Evolutionary conservation across 2,888 invertebrate genomes (phyloP), one percentile per base, ranked within the genome.

Genomic region (Tyria jacobaeae): DNA sequence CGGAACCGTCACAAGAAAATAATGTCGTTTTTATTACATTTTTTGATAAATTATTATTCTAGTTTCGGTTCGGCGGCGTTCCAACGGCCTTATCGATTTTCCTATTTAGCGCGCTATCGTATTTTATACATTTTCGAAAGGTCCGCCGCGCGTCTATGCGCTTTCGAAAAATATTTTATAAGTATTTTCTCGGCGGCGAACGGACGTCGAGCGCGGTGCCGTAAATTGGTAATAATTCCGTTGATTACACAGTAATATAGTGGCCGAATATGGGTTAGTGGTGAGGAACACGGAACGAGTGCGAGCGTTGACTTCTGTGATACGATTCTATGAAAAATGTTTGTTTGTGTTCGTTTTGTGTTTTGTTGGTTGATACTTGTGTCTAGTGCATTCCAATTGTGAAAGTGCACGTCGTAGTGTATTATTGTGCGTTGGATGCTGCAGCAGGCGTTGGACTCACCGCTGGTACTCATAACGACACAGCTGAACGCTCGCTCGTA

Each of bases 21-120:
- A 90, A 94, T 94, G 93, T 90, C 90, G 91, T 92, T 93, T 93
- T 92, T 94, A 94, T 92, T 94, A 92, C 87, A 93, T 91, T 92
- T 94, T 94, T 94, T 92, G 93, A 92, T 93, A 92, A 93, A 93
- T 92, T 90, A 89, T 90, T 89, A 90, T 92, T 89, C 87, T 89
- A 91, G 89, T 91, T 92, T 89, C 84, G 86, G 87, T 87, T 86
- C 89, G 85, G 86, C 85, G 84, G 83, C 85, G 82, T 82, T 82
- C 82, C 84, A 85, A 86, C 90, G 89, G 89, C 87, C 89, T 89
- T 90, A 92, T 93, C 92, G 92, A 91, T 93, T 92, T 92, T 93
- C 89, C 88, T 91, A 91, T 92, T 92, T 90, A 89, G 87, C 88
- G 88, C 90, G 88, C 85, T 87, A 87, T 84, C 86, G 83, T 89